A percentile compares a stretch with the other conserved stretches of the same genome.
Evolutionary conservation across 2,888 invertebrate genomes (phyloP).

Genomic region (Epinotia nisella): DNA sequence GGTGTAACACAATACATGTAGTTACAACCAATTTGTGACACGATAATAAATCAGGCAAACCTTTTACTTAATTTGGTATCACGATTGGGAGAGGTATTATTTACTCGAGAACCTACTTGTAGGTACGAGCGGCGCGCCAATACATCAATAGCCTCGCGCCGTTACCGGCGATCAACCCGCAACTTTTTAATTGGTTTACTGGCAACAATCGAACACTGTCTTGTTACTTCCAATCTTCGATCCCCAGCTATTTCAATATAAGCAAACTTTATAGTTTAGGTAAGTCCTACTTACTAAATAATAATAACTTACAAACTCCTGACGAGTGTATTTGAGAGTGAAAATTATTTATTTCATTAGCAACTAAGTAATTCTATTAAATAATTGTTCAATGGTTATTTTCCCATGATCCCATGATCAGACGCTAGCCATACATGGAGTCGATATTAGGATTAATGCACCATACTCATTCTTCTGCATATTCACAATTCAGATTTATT

Average conservation of each 20-base stretch:
- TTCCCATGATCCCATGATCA: too few relatives aligned
- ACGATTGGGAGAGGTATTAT: slow-evolving; percentile 30
- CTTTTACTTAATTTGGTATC: slow-evolving; percentile 37
- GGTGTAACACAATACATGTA: background rate
- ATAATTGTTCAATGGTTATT: background rate
- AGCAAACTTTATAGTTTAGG: slow-evolving; percentile 40
- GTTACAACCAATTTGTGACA: slow-evolving; percentile 5
- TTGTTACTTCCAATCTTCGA: slow-evolving; percentile 65
- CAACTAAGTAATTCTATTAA: background rate
- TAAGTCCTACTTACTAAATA: slow-evolving; percentile 33
- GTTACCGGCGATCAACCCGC: slow-evolving; percentile 62
- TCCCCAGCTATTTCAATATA: slow-evolving; percentile 50
- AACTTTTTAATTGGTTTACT: slow-evolving; percentile 81
- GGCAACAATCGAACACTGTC: slow-evolving; percentile 71
- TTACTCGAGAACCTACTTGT: slow-evolving; percentile 16
- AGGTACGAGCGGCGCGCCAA: slow-evolving; percentile 24
- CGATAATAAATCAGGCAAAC: slow-evolving; percentile 25
- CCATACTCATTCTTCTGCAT: too few relatives aligned
- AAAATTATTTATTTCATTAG: slow-evolving; percentile 7
- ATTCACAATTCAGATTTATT: too few relatives aligned
- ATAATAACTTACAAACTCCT: slow-evolving; percentile 31
- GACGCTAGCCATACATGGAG: too few relatives aligned
- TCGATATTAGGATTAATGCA: too few relatives aligned
- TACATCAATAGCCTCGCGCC: slow-evolving; percentile 49
- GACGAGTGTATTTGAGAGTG: slow-evolving; percentile 15